Percentiles rank a stretch among this genome's conserved stretches.
phyloP scores from a whole-genome alignment of 2,797 vertebrate genomes.

The Nannoperca obscura region DNA sequence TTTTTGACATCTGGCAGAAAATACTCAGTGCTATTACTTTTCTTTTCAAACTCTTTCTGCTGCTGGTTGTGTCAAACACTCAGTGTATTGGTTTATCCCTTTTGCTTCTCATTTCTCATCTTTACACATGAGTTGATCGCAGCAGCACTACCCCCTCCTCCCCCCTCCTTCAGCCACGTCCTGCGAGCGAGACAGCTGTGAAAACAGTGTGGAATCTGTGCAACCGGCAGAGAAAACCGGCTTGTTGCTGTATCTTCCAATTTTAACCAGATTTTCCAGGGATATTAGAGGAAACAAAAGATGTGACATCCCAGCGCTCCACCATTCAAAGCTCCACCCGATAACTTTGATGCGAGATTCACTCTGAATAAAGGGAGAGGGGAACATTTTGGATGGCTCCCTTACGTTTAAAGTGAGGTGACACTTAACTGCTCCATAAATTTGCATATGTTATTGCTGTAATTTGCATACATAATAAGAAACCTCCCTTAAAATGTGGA shows the following conservation, averaged over 20 bases:
- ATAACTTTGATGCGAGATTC: conserved; percentile 75
- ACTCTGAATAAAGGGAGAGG: conserved; percentile 47
- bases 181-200: conserved; percentile 82
- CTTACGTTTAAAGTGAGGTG: conserved; percentile 78
- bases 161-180: conserved; percentile 61
- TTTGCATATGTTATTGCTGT: conserved; percentile 77
- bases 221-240: conserved; percentile 48
- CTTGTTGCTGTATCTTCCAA: conserved; percentile 64
- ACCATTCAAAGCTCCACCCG: conserved; percentile 66
- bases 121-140: conserved; percentile 78
- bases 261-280: conserved; percentile 86
- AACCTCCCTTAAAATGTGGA: conserved; percentile 62
- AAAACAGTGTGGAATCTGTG: conserved; percentile 81
- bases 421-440: conserved; percentile 73
- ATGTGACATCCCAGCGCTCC: conserved; percentile 59
- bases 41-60: conserved; percentile 45
- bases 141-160: conserved; percentile 19
- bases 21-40: conserved; percentile 44
- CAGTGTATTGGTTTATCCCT: conserved; percentile 70
- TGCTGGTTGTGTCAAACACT: conserved; percentile 56
- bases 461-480: conserved; percentile 74
- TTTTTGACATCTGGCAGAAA: conserved; percentile 35
- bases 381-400: conserved; percentile 66
- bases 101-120: conserved; percentile 76
- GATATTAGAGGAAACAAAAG: conserved; percentile 84